phyloP scores from a whole-genome alignment of 2,113 vertebrate genomes.

The Motacilla tschutschensis region DNA sequence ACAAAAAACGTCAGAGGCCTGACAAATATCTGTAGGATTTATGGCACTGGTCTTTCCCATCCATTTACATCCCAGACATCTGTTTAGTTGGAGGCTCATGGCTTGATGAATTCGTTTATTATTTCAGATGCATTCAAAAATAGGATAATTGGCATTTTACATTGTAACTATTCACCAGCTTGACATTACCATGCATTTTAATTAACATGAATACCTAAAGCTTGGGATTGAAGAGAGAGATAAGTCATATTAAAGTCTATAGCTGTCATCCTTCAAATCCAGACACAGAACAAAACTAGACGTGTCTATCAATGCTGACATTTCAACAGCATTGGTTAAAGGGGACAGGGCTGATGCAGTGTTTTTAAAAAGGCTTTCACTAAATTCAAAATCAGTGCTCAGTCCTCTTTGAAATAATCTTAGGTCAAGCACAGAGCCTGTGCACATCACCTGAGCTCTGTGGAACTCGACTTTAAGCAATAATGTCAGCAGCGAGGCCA shows the following conservation, averaged over 20 bases:
- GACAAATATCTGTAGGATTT: neutral
- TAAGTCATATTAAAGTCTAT: slow-evolving; percentile 1
- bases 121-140: slow-evolving; percentile 26
- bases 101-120: neutral
- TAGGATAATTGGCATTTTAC: slow-evolving; percentile 41
- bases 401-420: neutral
- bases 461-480: neutral
- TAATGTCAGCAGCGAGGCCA: neutral
- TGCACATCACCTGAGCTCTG: neutral
- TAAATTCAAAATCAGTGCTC: neutral
- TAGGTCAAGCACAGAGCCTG: neutral
- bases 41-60: neutral
- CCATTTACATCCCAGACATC: neutral
- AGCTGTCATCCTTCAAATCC: slow-evolving; percentile 7
- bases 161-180: neutral
- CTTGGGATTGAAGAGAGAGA: neutral
- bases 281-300: neutral
- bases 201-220: slow-evolving; percentile 12
- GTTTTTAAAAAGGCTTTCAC: neutral
- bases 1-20: neutral
- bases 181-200: slow-evolving; percentile 23
- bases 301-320: neutral
- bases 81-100: neutral
- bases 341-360: neutral
- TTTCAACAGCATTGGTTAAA: neutral